These are phyloP conservation scores for Drosophila prolongata DNA, from an alignment of 2,888 invertebrate species.

Conservation along the genomic window DNA sequence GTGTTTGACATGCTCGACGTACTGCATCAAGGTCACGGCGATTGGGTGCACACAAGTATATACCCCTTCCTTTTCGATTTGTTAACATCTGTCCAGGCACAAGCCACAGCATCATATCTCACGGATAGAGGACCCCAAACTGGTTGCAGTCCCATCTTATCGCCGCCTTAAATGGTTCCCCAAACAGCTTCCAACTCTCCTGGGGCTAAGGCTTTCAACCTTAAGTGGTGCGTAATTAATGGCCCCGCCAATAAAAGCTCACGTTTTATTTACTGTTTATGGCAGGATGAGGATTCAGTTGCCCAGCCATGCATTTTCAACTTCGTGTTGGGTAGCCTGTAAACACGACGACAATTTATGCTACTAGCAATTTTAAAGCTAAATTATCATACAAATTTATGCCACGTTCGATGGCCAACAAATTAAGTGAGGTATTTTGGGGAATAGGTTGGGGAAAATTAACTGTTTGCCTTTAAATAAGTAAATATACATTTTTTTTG, in stretches of 20 bases:
- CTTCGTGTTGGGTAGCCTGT: constrained; percentile 48
- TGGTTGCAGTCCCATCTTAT: constrained; percentile 51
- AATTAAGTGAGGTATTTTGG: constrained; percentile 19
- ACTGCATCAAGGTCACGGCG: constrained; percentile 32
- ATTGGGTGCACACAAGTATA: constrained; percentile 14
- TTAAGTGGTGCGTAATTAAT: constrained; percentile 74
- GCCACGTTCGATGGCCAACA: constrained; percentile 30
- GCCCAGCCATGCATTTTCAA: background rate
- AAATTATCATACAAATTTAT: constrained; percentile 51
- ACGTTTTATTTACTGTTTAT: constrained; percentile 72
- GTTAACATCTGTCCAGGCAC: constrained; percentile 49
- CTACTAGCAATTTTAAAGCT: constrained; percentile 50
- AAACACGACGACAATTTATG: constrained; percentile 74
- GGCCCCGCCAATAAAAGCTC: constrained; percentile 62
- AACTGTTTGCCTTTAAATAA: background rate
- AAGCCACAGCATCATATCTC: constrained; percentile 40
- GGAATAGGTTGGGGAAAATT: background rate
- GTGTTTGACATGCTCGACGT: constrained; percentile 59
- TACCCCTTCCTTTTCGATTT: constrained; percentile 26
- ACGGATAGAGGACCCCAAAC: constrained; percentile 40
- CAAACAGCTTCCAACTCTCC: constrained; percentile 47
- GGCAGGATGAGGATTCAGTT: constrained; percentile 46
- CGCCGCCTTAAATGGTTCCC: constrained; percentile 48
- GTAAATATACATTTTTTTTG: background rate
- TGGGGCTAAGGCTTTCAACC: constrained; percentile 23